Evolutionary conservation across 1,140 invertebrate genomes (phyloP).

Genomic region (Pseudoatta argentina): DNA sequence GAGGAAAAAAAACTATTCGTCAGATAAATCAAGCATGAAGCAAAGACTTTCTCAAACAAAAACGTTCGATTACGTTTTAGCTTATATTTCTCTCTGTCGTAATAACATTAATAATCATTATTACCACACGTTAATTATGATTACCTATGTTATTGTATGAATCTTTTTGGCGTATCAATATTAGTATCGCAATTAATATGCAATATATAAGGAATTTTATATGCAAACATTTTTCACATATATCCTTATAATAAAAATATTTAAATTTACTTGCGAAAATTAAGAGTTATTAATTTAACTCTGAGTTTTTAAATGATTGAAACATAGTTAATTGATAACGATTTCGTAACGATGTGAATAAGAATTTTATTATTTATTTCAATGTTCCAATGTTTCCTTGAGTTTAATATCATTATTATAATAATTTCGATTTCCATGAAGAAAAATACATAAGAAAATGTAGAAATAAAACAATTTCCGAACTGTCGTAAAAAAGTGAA

Average conservation of each 20-base stretch:
- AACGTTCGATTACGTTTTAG: constrained; percentile 1
- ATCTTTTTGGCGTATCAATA: neutral
- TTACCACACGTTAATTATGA: neutral
- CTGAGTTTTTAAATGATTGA: too few relatives aligned
- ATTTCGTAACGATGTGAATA: too few relatives aligned
- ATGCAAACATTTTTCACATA: neutral
- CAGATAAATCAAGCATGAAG: constrained; percentile 43
- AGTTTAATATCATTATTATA: too few relatives aligned
- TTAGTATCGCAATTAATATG: neutral
- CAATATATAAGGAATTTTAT: neutral
- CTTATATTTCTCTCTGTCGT: neutral
- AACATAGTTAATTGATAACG: too few relatives aligned
- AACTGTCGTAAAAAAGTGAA: too few relatives aligned
- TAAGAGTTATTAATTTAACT: too few relatives aligned
- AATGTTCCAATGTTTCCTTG: too few relatives aligned
- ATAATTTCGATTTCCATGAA: too few relatives aligned
- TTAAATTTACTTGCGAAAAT: neutral
- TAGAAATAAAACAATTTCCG: too few relatives aligned
- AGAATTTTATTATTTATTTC: too few relatives aligned
- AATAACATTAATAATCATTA: neutral
- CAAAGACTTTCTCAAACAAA: constrained; percentile 19
- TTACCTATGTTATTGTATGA: neutral
- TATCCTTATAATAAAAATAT: neutral
- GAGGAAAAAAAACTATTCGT: neutral
- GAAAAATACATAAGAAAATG: too few relatives aligned